phyloP scores from a whole-genome alignment of 2,113 vertebrate species.

The Todiramphus saurophagus region DNA sequence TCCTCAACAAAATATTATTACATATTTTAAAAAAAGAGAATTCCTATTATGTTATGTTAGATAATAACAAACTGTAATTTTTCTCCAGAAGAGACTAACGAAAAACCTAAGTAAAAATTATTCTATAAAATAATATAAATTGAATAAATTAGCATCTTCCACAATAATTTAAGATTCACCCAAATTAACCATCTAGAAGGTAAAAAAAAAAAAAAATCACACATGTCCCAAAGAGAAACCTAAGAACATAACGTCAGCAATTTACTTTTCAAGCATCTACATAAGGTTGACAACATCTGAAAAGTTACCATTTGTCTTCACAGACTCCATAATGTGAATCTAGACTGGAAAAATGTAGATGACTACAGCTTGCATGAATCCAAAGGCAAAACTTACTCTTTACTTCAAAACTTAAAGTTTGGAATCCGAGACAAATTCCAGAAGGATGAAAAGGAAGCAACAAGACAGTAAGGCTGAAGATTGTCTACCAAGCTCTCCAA shows the following conservation, averaged over 20 bases:
- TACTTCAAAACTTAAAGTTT: neutral
- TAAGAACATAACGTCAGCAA: neutral
- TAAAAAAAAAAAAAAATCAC: neutral
- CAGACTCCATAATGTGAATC: neutral
- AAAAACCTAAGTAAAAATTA: neutral
- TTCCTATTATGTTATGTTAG: neutral
- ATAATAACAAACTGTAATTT: neutral
- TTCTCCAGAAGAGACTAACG: neutral
- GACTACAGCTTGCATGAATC: neutral
- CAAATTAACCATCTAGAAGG: no score
- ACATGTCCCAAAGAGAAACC: neutral
- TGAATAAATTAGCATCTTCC: neutral
- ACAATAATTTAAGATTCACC: neutral
- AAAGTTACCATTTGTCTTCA: neutral
- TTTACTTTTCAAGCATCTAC: neutral
- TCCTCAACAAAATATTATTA: neutral
- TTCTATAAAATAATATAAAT: neutral
- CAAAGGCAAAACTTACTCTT: neutral
- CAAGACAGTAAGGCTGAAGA: neutral
- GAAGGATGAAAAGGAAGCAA: neutral
- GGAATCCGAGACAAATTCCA: neutral
- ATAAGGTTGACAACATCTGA: neutral
- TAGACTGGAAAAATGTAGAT: neutral
- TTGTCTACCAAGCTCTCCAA: neutral
- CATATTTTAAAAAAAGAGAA: neutral